Evolutionary conservation across 2,888 invertebrate species (phyloP), one percentile per base, ranked within the genome.

Genomic region (Epinotia nisella): DNA sequence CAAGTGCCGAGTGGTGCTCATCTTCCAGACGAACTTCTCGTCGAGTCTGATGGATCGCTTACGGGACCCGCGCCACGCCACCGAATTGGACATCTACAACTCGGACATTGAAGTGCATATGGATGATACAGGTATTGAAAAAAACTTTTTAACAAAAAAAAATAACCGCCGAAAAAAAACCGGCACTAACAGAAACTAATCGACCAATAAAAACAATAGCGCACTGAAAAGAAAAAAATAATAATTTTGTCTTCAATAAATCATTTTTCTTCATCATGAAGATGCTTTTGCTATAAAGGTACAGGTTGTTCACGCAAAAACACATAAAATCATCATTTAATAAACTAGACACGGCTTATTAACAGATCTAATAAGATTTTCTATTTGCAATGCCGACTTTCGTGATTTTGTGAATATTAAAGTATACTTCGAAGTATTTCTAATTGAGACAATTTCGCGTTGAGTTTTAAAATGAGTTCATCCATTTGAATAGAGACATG

Each of bases 101-200:
- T 96, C 97, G 0, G 95, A 96, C 5, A 94, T 98, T 74, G 91
- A 94, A 71, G 95, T 98, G 0, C 95, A 95, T 79, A 94, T 97
- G 93, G 98, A 98, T 81, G 96, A 97, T 93, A 97, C 98, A 78
- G 98, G 98, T 98, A 71, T 39, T 39, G 66, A 39, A n/a, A 29
- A 64, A 53, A 29, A 5, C 29, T 29, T 7, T 7, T 29, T 29
- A n/a, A n/a, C n/a, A n/a, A n/a, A n/a, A n/a, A n/a, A n/a, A n/a
- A n/a, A n/a, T n/a, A n/a, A n/a, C n/a, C n/a, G n/a, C n/a, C n/a
- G n/a, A n/a, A n/a, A n/a, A n/a, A n/a, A n/a, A n/a, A n/a, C n/a
- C n/a, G n/a, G n/a, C n/a, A n/a, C n/a, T n/a, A n/a, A n/a, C n/a
- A n/a, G n/a, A n/a, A n/a, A n/a, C n/a, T n/a, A n/a, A n/a, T n/a